Conservation (phyloP, 2,797 vertebrate species). For the Chromis chromis region DNA sequence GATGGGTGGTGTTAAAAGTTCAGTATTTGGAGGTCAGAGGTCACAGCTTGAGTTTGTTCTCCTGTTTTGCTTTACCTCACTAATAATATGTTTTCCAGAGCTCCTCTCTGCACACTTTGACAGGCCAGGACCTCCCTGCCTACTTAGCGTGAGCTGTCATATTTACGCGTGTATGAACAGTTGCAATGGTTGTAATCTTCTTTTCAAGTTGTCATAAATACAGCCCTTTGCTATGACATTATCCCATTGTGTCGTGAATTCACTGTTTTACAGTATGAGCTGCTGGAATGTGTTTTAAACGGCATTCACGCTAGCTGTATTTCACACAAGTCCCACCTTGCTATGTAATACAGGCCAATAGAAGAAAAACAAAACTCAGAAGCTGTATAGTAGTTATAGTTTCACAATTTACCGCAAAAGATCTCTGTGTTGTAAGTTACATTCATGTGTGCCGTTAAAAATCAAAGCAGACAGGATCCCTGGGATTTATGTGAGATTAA, state of each 20-base stretch:
- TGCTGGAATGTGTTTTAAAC: slow-evolving; percentile 37
- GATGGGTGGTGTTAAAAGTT: slow-evolving; percentile 60
- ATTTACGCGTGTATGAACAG: slow-evolving; percentile 17
- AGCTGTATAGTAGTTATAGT: background rate
- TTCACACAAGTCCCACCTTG: slow-evolving; percentile 20
- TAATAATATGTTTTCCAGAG: slow-evolving; percentile 52
- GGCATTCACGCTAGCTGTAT: background rate
- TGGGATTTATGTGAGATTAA: background rate
- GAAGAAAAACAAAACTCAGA: background rate
- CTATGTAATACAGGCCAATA: background rate
- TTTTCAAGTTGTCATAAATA: slow-evolving; percentile 37
- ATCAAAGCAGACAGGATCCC: background rate
- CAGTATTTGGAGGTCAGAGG: slow-evolving; percentile 60
- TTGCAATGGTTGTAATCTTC: slow-evolving; percentile 40
- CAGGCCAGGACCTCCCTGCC: slow-evolving; percentile 22
- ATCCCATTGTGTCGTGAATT: slow-evolving; percentile 19
- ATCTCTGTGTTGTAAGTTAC: background rate
- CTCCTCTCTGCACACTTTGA: slow-evolving; percentile 20
- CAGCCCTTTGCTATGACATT: slow-evolving; percentile 17
- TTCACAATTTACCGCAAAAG: background rate
- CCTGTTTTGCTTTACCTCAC: slow-evolving; percentile 35
- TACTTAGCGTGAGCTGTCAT: background rate
- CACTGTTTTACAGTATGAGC: slow-evolving; percentile 24
- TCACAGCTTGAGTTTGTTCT: slow-evolving; percentile 61
- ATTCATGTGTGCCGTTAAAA: background rate